Evolutionary conservation across 2,797 vertebrate species (phyloP).

Genomic region (Aldrovandia affinis): DNA sequence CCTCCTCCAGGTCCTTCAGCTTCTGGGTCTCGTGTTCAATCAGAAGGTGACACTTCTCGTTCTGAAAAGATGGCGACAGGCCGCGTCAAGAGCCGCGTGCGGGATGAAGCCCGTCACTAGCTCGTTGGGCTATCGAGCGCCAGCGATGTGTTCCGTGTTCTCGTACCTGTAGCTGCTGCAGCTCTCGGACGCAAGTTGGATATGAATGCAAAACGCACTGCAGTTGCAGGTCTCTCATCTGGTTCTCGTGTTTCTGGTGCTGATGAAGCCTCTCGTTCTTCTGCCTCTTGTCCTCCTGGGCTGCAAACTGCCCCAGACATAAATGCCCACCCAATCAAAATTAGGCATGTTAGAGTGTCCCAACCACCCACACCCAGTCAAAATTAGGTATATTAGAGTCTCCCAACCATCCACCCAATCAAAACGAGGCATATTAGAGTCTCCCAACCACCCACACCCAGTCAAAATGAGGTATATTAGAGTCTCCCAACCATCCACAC

Average conservation of each 20-base stretch:
- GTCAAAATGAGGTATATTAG: background rate
- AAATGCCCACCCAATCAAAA: constrained; percentile 14
- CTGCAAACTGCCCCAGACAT: constrained; percentile 78
- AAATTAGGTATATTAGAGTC: background rate
- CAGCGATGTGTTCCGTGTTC: too few species aligned
- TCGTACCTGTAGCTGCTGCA: constrained; percentile 92
- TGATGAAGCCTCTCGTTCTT: constrained; percentile 94
- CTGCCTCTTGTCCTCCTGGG: constrained; percentile 96
- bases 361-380: background rate
- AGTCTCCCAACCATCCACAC: background rate
- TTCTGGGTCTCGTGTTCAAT: constrained; percentile 98
- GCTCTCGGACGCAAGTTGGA: constrained; percentile 92
- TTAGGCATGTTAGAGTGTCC: too few species aligned
- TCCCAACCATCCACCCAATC: background rate
- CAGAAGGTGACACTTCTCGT: constrained; percentile 97
- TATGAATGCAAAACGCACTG: constrained; percentile 97
- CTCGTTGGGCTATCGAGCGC: too few species aligned
- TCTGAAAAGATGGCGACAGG: constrained; percentile 71
- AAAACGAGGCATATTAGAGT: background rate
- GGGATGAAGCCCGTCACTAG: background rate
- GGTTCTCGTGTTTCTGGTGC: constrained; percentile 98
- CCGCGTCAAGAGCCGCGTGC: background rate
- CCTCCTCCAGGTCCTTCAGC: constrained; percentile 95
- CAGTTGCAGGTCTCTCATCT: constrained; percentile 96
- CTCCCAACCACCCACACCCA: background rate